Conservation (phyloP, 64 coral and sea anemone genomes). For the Stichodactyla helianthus region DNA sequence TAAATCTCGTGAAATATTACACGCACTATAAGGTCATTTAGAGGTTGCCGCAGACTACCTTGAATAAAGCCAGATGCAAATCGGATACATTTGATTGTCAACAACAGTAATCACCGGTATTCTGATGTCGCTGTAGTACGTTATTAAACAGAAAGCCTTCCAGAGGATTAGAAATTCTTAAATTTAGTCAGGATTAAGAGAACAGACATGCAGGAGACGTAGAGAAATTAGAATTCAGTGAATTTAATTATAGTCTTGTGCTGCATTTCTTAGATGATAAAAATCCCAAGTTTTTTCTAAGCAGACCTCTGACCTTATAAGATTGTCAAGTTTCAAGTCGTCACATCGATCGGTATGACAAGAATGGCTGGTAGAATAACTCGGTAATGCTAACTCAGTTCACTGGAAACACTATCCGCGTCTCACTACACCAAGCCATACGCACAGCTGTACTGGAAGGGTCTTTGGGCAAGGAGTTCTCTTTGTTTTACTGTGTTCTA, state of each 20-base stretch:
- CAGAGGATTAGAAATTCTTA: background rate
- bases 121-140: background rate
- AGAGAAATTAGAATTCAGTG: background rate
- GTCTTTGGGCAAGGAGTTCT: background rate
- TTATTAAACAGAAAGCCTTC: background rate
- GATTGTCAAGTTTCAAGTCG: conserved; percentile 13
- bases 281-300: background rate
- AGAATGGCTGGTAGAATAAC: conserved; percentile 1
- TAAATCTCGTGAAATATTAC: background rate
- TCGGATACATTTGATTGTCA: conserved; percentile 8
- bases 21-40: background rate
- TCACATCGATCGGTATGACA: conserved; percentile 25
- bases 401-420: conserved; percentile 15
- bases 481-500: background rate
- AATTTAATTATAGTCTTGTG: background rate
- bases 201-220: background rate
- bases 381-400: conserved; percentile 2
- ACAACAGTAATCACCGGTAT: background rate
- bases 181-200: background rate
- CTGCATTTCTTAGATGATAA: conserved; percentile 18
- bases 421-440: background rate
- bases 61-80: conserved; percentile 17
- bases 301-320: conserved; percentile 15
- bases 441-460: conserved; percentile 1
- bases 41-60: background rate